phyloP scores from a whole-genome alignment of 1,140 invertebrate genomes.

The Ostrea denselamellosa region DNA sequence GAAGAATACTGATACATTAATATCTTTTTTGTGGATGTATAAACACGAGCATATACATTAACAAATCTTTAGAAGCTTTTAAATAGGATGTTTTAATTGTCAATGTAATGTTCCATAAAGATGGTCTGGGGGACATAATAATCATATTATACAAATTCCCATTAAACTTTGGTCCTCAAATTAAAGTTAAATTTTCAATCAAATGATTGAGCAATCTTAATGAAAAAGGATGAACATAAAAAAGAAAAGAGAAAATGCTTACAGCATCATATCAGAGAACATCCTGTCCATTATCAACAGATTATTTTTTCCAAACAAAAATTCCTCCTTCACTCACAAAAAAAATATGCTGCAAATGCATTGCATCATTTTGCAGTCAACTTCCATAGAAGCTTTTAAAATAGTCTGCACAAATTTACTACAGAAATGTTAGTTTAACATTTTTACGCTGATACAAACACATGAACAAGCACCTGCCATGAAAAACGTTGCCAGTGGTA shows the following conservation, averaged over 20 bases:
- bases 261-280: not conserved
- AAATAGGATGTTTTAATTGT: too few species aligned
- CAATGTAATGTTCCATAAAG: too few species aligned
- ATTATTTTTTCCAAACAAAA: not conserved
- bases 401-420: not conserved
- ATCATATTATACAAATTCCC: too few species aligned
- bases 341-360: not conserved
- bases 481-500: not conserved
- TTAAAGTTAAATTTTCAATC: too few species aligned
- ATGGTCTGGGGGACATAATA: too few species aligned
- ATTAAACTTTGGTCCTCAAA: too few species aligned
- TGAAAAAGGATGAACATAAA: not conserved
- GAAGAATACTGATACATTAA: too few species aligned
- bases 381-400: not conserved
- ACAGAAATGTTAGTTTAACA: not conserved
- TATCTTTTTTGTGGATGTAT: too few species aligned
- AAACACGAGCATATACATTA: too few species aligned
- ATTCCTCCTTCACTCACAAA: not conserved
- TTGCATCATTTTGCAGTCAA: not conserved
- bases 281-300: slow-evolving; percentile 2
- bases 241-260: not conserved
- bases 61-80: too few species aligned
- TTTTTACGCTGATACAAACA: not conserved
- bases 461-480: slow-evolving; percentile 12
- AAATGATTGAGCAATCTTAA: too few species aligned